Percentiles rank a stretch among this genome's conserved stretches.
Conservation (phyloP, 2,113 vertebrate species). For the Scolopax mira region DNA sequence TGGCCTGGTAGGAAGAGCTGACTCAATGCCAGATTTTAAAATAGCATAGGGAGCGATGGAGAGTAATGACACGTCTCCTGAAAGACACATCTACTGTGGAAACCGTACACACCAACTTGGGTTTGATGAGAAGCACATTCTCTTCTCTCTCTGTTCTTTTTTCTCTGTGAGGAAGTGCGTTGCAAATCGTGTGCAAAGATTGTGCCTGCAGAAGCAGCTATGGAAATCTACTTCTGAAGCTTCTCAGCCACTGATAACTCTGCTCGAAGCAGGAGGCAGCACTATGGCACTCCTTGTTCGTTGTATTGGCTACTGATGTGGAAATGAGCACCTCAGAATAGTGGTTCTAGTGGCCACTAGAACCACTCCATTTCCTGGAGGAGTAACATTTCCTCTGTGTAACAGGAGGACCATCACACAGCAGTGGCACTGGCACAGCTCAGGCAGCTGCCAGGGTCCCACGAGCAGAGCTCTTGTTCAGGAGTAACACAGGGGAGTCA, state of each 20-base stretch:
- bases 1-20: neutral
- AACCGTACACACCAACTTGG: neutral
- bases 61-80: neutral
- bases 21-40: neutral
- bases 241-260: neutral
- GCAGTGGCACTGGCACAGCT: neutral
- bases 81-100: neutral
- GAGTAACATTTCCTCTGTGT: neutral
- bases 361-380: neutral
- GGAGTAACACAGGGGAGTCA: neutral
- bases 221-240: neutral
- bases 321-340: neutral
- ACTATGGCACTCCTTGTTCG: rapidly evolving
- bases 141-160: neutral
- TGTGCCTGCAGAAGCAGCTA: neutral
- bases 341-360: no score
- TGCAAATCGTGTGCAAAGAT: neutral
- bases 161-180: neutral
- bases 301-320: neutral
- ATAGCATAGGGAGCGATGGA: neutral
- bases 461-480: neutral
- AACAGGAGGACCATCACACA: rapidly evolving
- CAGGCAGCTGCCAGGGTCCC: neutral
- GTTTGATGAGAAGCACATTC: neutral
- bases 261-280: neutral